Evolutionary conservation across 2,113 vertebrate genomes (phyloP).

Genomic region (Cephalopholis sonnerati): DNA sequence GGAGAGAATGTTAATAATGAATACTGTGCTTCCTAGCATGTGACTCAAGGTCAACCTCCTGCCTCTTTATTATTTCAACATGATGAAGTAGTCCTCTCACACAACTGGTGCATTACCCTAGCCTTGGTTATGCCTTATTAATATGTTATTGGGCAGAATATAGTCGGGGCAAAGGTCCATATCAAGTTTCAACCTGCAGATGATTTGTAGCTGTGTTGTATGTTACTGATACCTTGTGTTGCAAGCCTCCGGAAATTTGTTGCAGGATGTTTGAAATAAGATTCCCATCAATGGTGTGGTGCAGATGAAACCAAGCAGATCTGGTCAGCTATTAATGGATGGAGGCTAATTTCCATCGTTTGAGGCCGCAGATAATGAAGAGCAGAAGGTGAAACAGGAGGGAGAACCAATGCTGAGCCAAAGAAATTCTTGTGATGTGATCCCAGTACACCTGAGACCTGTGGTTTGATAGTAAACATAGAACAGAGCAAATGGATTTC

Average conservation of each 20-base stretch:
- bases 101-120: constrained; percentile 22
- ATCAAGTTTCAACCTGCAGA: constrained; percentile 78
- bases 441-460: constrained; percentile 56
- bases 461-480: constrained; percentile 48
- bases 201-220: constrained; percentile 76
- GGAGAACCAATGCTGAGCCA: constrained; percentile 3
- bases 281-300: constrained; percentile 61
- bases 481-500: constrained; percentile 61
- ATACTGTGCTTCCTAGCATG: constrained; percentile 28
- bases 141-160: constrained; percentile 77
- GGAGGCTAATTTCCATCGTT: constrained; percentile 51
- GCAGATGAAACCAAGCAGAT: constrained; percentile 62
- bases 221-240: constrained; percentile 80
- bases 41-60: constrained; percentile 49
- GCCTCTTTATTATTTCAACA: constrained; percentile 63
- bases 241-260: constrained; percentile 75
- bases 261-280: constrained; percentile 76
- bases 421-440: constrained; percentile 40
- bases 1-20: constrained; percentile 36
- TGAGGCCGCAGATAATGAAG: constrained; percentile 35
- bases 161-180: constrained; percentile 63
- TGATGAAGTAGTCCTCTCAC: constrained; percentile 54
- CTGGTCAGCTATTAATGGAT: constrained; percentile 51
- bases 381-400: constrained; percentile 32
- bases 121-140: constrained; percentile 73